phyloP scores from a whole-genome alignment of 2,113 vertebrate genomes.

The Nestor notabilis region DNA sequence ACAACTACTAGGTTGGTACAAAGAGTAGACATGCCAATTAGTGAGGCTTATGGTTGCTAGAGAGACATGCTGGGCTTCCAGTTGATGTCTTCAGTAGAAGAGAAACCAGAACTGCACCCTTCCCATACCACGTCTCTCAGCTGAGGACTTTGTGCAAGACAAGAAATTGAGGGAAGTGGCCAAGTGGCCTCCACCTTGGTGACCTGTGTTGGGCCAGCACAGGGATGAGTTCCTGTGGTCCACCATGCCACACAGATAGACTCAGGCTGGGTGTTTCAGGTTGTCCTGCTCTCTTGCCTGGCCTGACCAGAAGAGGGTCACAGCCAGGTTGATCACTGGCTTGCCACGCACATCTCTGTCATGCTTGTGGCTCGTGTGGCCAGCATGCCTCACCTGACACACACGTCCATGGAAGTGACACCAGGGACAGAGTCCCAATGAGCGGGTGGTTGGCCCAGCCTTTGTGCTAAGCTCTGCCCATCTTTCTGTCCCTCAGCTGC shows the following conservation, averaged over 20 bases:
- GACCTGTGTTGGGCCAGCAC: background rate
- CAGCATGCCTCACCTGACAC: background rate
- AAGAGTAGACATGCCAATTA: background rate
- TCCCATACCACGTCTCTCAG: background rate
- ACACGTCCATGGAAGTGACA: fast-evolving
- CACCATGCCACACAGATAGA: fast-evolving
- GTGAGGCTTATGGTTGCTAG: background rate
- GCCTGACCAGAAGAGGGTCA: background rate
- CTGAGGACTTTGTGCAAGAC: background rate
- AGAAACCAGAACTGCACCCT: background rate
- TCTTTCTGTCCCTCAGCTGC: background rate
- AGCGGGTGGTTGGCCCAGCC: background rate
- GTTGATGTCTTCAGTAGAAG: background rate
- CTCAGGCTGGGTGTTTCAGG: fast-evolving
- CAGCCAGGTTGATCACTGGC: background rate
- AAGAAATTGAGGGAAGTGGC: background rate
- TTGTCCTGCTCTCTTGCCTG: background rate
- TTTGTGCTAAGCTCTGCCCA: background rate
- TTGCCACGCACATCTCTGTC: fast-evolving
- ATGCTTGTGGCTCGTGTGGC: fast-evolving
- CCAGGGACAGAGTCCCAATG: background rate
- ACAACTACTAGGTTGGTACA: background rate
- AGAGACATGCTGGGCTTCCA: background rate
- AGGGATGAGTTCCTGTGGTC: background rate
- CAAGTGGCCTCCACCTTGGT: background rate